Percentiles rank a stretch among this genome's conserved stretches.
Evolutionary conservation across 64 coral and sea anemone genomes (phyloP).

Genomic region (Montipora capricornis): DNA sequence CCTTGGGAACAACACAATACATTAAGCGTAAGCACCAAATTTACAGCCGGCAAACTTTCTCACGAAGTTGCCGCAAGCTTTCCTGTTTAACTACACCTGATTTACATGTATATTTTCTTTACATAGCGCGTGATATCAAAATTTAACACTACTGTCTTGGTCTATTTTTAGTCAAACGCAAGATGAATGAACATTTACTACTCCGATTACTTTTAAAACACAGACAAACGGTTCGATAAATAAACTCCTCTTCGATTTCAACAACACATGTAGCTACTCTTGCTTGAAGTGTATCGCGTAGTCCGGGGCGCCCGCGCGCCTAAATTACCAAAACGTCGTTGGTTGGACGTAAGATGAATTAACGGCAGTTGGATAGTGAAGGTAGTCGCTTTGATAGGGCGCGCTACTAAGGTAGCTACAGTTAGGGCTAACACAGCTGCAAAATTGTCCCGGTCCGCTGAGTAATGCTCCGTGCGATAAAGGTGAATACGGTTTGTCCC

Average conservation of each 20-base stretch:
- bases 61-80: background rate
- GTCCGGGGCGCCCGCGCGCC: background rate
- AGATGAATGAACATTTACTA: conserved; percentile 34
- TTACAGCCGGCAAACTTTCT: conserved; percentile 18
- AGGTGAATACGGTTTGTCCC: conserved; percentile 87
- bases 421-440: conserved; percentile 83
- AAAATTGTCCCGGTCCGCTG: conserved; percentile 81
- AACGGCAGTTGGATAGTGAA: conserved; percentile 70
- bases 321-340: conserved; percentile 52
- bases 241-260: conserved; percentile 18
- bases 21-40: background rate
- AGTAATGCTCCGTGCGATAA: conserved; percentile 72
- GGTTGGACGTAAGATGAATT: conserved; percentile 81
- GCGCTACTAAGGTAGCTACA: conserved; percentile 79
- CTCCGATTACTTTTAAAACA: conserved; percentile 57
- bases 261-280: background rate
- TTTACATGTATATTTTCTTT: conserved; percentile 9
- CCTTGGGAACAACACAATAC: background rate
- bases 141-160: background rate
- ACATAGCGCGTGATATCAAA: background rate
- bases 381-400: conserved; percentile 84
- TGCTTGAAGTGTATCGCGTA: background rate
- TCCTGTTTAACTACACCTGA: background rate
- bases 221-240: conserved; percentile 16
- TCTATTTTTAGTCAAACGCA: conserved; percentile 36